phyloP scores from a whole-genome alignment of 2,797 vertebrate genomes.

The Poecilia gillii region DNA sequence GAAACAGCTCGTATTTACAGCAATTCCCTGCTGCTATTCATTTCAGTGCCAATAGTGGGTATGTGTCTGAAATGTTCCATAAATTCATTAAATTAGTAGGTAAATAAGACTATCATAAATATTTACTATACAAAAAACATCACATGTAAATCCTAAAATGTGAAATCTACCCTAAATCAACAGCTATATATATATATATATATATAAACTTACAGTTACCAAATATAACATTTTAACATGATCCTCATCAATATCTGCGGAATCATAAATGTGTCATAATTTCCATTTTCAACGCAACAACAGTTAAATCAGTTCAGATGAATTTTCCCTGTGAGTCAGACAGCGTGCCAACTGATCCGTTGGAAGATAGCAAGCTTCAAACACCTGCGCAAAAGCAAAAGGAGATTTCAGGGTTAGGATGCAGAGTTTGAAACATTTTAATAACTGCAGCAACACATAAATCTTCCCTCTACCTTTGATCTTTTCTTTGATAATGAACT shows the following conservation, averaged over 20 bases:
- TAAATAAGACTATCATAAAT: constrained; percentile 52
- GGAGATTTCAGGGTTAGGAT: constrained; percentile 28
- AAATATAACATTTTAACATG: constrained; percentile 37
- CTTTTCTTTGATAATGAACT: constrained; percentile 72
- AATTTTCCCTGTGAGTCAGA: constrained; percentile 32
- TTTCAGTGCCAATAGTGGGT: constrained; percentile 28
- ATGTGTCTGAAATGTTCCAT: constrained; percentile 39
- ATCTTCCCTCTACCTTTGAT: constrained; percentile 65
- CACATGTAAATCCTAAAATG: constrained; percentile 22
- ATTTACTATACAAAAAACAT: constrained; percentile 58
- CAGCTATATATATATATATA: constrained; percentile 31
- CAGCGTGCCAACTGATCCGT: constrained; percentile 23
- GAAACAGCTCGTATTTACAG: constrained; percentile 69
- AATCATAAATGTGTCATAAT: constrained; percentile 38
- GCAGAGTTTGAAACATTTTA: not conserved
- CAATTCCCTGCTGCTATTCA: constrained; percentile 28
- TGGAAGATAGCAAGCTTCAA: constrained; percentile 45
- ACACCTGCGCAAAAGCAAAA: constrained; percentile 57
- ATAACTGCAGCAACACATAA: not conserved
- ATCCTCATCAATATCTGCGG: constrained; percentile 58
- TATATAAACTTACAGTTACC: constrained; percentile 42
- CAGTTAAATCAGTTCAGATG: constrained; percentile 31
- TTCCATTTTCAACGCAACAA: constrained; percentile 31
- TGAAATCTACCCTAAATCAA: constrained; percentile 24
- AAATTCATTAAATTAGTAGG: constrained; percentile 41